Percentiles rank a stretch among this genome's conserved stretches.
Conservation (phyloP, 37 sponge, comb jelly and placozoan genomes). For the Spongia lamella region DNA sequence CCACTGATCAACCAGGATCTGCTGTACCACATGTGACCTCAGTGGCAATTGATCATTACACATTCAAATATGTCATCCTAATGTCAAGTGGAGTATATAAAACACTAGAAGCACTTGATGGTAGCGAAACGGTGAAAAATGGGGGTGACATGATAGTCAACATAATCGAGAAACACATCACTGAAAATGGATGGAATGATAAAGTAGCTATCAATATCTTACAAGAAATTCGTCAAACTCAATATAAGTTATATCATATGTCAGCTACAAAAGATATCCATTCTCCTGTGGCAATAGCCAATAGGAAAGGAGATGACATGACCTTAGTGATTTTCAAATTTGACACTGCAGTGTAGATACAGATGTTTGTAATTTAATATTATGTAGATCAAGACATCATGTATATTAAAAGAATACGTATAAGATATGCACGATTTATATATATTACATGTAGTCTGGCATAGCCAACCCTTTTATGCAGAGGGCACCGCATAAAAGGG, state of each 20-base stretch:
- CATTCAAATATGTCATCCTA: slow-evolving; percentile 63
- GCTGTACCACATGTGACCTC: slow-evolving; percentile 51
- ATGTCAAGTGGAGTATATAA: slow-evolving; percentile 91
- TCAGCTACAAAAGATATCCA: slow-evolving; percentile 20
- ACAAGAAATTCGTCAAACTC: slow-evolving; percentile 27
- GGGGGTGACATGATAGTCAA: slow-evolving; percentile 18
- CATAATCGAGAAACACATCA: slow-evolving; percentile 5
- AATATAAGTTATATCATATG: slow-evolving; percentile 33
- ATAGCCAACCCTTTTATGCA: too few relatives aligned
- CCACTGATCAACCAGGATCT: slow-evolving; percentile 55
- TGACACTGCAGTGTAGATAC: background rate
- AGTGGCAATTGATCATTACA: background rate
- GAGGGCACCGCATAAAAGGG: too few relatives aligned
- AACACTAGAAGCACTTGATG: slow-evolving; percentile 53
- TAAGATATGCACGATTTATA: too few relatives aligned
- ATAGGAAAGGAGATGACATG: slow-evolving; percentile 86
- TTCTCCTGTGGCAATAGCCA: slow-evolving; percentile 42
- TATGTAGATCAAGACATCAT: too few relatives aligned
- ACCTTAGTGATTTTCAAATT: slow-evolving; percentile 66
- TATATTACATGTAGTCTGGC: too few relatives aligned
- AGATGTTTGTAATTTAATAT: background rate
- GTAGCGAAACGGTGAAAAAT: background rate
- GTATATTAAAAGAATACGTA: too few relatives aligned
- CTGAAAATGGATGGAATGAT: slow-evolving; percentile 14
- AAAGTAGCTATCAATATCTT: slow-evolving; percentile 25